Conservation (phyloP, 2,797 vertebrate genomes). For the Ceyx erithaca region DNA sequence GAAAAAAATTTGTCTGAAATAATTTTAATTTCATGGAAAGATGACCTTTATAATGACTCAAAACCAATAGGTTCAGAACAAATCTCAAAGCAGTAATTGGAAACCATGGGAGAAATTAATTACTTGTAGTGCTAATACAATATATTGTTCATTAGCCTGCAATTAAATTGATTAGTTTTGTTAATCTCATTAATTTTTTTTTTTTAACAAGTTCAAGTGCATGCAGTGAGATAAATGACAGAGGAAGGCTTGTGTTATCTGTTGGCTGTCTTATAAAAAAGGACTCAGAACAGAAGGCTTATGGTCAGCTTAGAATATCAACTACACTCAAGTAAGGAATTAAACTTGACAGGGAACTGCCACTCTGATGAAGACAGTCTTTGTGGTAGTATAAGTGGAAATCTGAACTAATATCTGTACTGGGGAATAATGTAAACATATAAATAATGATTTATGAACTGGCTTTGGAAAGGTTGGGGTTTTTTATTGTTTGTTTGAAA, state of each 20-base stretch:
- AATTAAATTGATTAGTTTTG: background rate
- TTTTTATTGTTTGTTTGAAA: background rate
- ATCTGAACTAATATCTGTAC: background rate
- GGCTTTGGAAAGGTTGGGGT: background rate
- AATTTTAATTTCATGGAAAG: background rate
- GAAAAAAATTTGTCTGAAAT: slow-evolving; percentile 10
- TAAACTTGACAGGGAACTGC: background rate
- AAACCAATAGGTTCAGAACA: background rate
- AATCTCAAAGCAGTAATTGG: background rate
- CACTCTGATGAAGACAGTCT: background rate
- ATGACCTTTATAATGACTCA: background rate
- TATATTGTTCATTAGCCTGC: background rate
- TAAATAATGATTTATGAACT: background rate
- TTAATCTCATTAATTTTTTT: background rate
- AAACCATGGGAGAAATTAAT: background rate
- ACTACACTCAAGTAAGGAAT: background rate
- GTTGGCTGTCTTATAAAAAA: background rate
- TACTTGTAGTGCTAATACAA: background rate
- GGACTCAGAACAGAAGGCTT: background rate
- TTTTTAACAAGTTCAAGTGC: background rate
- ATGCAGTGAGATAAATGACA: background rate
- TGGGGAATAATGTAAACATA: background rate
- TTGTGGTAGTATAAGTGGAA: background rate
- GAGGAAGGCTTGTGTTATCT: background rate
- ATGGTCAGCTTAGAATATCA: background rate